Percentiles rank a stretch among this genome's conserved stretches.
Conservation (phyloP, 2,113 vertebrate genomes). For the Cyprinodon tularosa region DNA sequence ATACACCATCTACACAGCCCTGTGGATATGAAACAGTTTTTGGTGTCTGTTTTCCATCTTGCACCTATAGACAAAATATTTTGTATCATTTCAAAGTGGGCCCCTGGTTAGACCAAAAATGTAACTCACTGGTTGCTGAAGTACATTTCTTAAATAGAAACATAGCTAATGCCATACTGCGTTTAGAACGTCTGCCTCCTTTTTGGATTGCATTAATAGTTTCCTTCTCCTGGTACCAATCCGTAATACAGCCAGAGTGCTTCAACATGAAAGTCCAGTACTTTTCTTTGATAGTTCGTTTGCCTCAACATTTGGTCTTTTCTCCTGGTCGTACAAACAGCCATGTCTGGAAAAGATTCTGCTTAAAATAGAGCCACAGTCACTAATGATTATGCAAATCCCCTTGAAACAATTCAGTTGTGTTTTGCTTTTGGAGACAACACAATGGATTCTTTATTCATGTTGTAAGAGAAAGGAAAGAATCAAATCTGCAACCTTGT, state of each 20-base stretch:
- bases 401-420: conserved; percentile 63
- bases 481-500: conserved; percentile 36
- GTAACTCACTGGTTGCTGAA: no score
- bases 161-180: background rate
- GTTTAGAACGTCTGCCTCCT: conserved; percentile 53
- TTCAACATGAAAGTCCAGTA: conserved; percentile 79
- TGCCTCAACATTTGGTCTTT: conserved; percentile 60
- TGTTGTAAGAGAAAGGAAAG: conserved; percentile 26
- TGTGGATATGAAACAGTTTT: no score
- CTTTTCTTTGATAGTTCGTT: conserved; percentile 76
- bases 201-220: conserved; percentile 43
- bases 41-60: no score
- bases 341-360: conserved; percentile 65
- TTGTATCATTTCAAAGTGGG: no score
- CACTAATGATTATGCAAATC: conserved; percentile 67
- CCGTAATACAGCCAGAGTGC: conserved; percentile 79
- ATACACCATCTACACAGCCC: no score
- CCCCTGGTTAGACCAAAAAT: no score
- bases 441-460: conserved; percentile 56
- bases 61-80: no score
- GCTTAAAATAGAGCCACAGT: conserved; percentile 62
- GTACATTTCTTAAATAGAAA: no score
- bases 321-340: conserved; percentile 47
- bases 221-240: conserved; percentile 84
- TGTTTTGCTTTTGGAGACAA: conserved; percentile 50